Conservation (phyloP, 2,113 vertebrate genomes). For the Menura novaehollandiae region DNA sequence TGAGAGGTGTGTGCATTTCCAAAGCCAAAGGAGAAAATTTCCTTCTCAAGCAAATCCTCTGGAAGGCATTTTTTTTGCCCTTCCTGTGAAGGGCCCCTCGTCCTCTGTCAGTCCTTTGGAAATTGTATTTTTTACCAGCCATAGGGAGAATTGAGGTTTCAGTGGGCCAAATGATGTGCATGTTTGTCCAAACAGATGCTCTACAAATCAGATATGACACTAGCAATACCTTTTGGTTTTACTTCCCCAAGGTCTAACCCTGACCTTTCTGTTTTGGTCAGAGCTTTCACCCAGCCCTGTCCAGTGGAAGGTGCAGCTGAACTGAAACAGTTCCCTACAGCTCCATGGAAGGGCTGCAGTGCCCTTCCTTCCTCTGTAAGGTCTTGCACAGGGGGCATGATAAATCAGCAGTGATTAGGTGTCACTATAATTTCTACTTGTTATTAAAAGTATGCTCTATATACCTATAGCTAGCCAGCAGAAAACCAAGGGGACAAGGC, state of each 20-base stretch:
- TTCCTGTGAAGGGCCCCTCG: not conserved
- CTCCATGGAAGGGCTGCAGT: not conserved
- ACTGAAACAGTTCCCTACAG: not conserved
- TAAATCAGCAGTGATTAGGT: not conserved
- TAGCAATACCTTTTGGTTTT: not conserved
- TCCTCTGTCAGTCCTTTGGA: not conserved
- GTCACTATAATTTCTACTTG: not conserved
- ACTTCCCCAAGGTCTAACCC: not conserved
- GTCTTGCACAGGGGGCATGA: not conserved
- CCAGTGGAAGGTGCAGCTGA: not conserved
- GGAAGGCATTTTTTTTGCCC: not conserved
- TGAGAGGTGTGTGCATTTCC: not conserved
- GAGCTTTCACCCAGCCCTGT: not conserved
- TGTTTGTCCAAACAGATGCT: not conserved
- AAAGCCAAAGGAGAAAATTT: not conserved
- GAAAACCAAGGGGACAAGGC: not conserved
- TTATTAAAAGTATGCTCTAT: not conserved
- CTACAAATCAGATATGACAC: not conserved
- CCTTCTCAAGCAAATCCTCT: not conserved
- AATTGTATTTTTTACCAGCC: not conserved
- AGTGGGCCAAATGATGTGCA: rapidly evolving
- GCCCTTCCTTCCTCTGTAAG: not conserved
- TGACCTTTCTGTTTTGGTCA: not conserved
- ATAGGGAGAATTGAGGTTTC: not conserved
- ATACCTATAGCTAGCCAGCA: not conserved